A percentile compares a stretch with the other conserved stretches of the same genome.
Evolutionary conservation across 1,140 invertebrate genomes (phyloP).

Genomic region (Drosophila serrata): DNA sequence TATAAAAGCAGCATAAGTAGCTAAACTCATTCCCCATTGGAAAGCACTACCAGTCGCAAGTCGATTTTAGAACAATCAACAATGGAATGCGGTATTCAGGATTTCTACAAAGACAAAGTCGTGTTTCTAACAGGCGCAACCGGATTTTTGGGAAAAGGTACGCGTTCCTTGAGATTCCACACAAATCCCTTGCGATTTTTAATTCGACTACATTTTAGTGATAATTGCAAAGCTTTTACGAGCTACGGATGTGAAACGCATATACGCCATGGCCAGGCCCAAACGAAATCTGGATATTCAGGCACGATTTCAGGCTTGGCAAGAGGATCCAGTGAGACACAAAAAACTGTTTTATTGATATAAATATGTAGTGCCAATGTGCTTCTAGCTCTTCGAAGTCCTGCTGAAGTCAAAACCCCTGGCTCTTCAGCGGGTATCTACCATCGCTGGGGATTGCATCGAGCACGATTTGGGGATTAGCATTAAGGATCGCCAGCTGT

Average conservation of each 20-base stretch:
- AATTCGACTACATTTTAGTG: constrained; percentile 62
- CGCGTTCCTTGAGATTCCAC: not conserved
- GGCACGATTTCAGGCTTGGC: constrained; percentile 88
- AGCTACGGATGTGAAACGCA: constrained; percentile 89
- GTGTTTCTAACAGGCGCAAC: constrained; percentile 51
- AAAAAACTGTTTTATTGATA: not conserved
- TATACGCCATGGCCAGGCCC: constrained; percentile 91
- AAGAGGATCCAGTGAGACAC: constrained; percentile 85
- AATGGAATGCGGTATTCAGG: constrained; percentile 29
- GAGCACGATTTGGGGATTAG: constrained; percentile 89
- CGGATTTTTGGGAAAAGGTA: constrained; percentile 58
- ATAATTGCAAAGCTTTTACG: constrained; percentile 93
- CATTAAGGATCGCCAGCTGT: constrained; percentile 85
- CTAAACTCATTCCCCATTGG: constrained; percentile 8
- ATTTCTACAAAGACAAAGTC: constrained; percentile 31
- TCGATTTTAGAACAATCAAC: too few species aligned
- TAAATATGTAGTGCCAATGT: not conserved
- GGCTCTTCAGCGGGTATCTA: constrained; percentile 27
- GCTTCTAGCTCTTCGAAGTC: constrained; percentile 16
- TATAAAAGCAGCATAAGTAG: not conserved
- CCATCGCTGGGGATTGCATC: constrained; percentile 87
- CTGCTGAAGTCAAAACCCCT: constrained; percentile 33
- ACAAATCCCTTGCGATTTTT: not conserved
- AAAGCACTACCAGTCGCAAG: not conserved
- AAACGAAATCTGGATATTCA: constrained; percentile 91